phyloP scores from a whole-genome alignment of 2,888 invertebrate genomes.

The Eucera pruinosa region DNA sequence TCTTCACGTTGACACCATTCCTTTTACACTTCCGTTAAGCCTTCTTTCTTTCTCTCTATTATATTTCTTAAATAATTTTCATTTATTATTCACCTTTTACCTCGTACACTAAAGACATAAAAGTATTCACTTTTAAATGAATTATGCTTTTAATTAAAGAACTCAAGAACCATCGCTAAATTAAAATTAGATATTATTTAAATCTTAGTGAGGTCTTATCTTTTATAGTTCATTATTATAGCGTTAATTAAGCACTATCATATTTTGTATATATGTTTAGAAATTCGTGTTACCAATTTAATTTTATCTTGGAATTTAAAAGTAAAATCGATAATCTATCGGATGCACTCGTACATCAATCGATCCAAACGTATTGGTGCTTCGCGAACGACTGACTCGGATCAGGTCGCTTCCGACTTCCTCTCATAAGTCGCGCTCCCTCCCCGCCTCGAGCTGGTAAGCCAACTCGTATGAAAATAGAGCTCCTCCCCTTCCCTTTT shows the following conservation, averaged over 20 bases:
- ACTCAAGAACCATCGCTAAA: not conserved
- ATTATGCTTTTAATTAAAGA: not conserved
- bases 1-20: slow-evolving; percentile 10
- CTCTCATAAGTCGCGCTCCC: slow-evolving; percentile 68
- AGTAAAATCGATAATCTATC: slow-evolving; percentile 4
- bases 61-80: not conserved
- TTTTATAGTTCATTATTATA: too few relatives aligned
- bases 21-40: not conserved
- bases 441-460: slow-evolving; percentile 73
- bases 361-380: slow-evolving; percentile 59
- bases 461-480: slow-evolving; percentile 74
- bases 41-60: not conserved
- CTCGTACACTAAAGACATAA: not conserved
- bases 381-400: slow-evolving; percentile 70
- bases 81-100: not conserved
- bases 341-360: slow-evolving; percentile 26
- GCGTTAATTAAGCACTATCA: not conserved
- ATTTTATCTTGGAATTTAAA: too few relatives aligned
- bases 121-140: not conserved
- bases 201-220: too few relatives aligned
- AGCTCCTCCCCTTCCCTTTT: slow-evolving; percentile 67
- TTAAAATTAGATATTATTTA: too few relatives aligned
- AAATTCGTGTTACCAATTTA: too few relatives aligned
- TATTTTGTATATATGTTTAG: not conserved
- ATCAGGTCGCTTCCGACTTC: slow-evolving; percentile 77